A percentile compares a stretch with the other conserved stretches of the same genome.
Evolutionary conservation across 2,113 vertebrate species (phyloP).

Genomic region (Toxotes chatareus): DNA sequence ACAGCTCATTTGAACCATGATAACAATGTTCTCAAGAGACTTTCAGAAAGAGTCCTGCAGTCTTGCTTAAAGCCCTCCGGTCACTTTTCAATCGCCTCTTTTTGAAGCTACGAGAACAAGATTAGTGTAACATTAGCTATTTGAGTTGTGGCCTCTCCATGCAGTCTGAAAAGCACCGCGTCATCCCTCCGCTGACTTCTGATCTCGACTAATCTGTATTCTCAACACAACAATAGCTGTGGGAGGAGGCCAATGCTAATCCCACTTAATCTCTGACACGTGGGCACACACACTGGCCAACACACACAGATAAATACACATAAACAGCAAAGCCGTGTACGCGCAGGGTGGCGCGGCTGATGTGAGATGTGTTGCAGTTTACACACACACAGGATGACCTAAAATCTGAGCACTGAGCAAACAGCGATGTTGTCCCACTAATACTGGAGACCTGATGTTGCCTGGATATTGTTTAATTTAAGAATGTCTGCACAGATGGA

Average conservation of each 20-base stretch:
- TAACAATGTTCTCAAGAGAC: background rate
- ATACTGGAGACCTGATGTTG: no score
- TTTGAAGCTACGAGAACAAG: background rate
- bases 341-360: background rate
- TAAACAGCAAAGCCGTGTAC: background rate
- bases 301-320: slow-evolving; percentile 3
- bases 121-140: slow-evolving; percentile 17
- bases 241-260: slow-evolving; percentile 57
- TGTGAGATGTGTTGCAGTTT: background rate
- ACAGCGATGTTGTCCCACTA: no score
- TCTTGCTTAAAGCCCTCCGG: background rate
- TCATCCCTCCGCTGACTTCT: slow-evolving; percentile 44
- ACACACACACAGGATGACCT: background rate
- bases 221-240: slow-evolving; percentile 57
- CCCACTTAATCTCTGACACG: slow-evolving; percentile 61
- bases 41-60: background rate
- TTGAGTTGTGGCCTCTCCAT: slow-evolving; percentile 6
- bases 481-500: background rate
- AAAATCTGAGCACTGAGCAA: background rate
- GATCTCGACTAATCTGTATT: slow-evolving; percentile 65
- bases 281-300: background rate
- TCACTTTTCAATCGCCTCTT: background rate
- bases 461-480: background rate
- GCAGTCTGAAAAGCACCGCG: slow-evolving; percentile 25
- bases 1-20: slow-evolving; percentile 4